These are phyloP conservation scores for Dryobota labecula DNA, from an alignment of 2,888 invertebrate species.

Conservation along the genomic window DNA sequence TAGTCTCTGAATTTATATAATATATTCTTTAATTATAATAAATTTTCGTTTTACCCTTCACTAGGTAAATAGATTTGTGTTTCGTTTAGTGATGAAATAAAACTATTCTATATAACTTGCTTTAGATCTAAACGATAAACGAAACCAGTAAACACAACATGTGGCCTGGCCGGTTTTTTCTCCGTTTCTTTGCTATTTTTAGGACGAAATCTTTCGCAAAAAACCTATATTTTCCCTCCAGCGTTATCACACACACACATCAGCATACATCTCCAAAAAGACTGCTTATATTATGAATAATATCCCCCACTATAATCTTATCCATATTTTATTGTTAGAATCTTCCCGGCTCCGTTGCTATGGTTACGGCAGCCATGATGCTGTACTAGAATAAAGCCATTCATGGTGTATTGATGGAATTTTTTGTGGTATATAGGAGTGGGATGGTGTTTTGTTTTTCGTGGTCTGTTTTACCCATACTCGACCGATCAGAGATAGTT, in stretches of 20 bases:
- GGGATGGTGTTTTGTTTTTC: not conserved
- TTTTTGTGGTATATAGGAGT: constrained; percentile 23
- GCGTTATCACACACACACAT: constrained; percentile 7
- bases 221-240: not conserved
- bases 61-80: too few relatives aligned
- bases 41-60: too few relatives aligned
- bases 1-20: too few relatives aligned
- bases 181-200: too few relatives aligned
- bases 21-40: too few relatives aligned
- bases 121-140: too few relatives aligned
- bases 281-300: constrained; percentile 49
- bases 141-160: too few relatives aligned
- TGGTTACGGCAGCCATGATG: constrained; percentile 57
- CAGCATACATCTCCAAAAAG: constrained; percentile 25
- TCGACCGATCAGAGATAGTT: too few relatives aligned
- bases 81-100: too few relatives aligned
- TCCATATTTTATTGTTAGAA: constrained; percentile 64
- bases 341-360: constrained; percentile 49
- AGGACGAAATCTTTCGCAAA: not conserved
- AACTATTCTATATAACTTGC: too few relatives aligned
- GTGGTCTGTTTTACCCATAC: too few relatives aligned
- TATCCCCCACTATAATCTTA: constrained; percentile 60
- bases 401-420: constrained; percentile 56
- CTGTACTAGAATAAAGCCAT: constrained; percentile 30
- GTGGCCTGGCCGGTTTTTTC: too few relatives aligned